Conservation (phyloP, 1,140 invertebrate genomes). For the Drosophila paulistorum region DNA sequence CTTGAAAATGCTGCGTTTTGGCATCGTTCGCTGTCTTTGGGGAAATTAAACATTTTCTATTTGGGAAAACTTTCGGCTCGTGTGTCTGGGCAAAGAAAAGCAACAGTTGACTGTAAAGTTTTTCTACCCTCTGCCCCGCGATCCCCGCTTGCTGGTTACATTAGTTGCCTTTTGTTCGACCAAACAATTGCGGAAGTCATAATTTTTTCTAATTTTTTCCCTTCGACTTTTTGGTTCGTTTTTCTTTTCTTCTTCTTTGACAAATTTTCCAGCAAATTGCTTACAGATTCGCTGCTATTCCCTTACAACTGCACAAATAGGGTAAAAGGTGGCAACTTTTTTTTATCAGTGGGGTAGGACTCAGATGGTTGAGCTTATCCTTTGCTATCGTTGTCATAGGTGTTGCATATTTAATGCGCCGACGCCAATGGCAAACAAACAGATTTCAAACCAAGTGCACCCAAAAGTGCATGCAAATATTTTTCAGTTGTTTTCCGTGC, state of each 20-base stretch:
- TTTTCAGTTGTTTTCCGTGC: slow-evolving; percentile 34
- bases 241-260: slow-evolving; percentile 32
- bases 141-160: slow-evolving; percentile 27
- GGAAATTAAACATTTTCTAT: slow-evolving; percentile 83
- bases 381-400: slow-evolving; percentile 53
- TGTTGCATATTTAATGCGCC: slow-evolving; percentile 72
- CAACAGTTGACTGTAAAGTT: slow-evolving; percentile 68
- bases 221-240: slow-evolving; percentile 16
- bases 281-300: slow-evolving; percentile 25
- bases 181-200: slow-evolving; percentile 69
- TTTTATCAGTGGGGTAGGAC: neutral
- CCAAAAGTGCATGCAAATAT: slow-evolving; percentile 74
- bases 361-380: neutral
- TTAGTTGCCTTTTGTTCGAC: slow-evolving; percentile 59
- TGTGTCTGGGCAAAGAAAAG: slow-evolving; percentile 40
- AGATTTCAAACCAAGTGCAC: slow-evolving; percentile 58
- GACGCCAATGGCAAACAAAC: slow-evolving; percentile 36
- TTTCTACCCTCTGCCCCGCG: slow-evolving; percentile 15
- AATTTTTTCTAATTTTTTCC: slow-evolving; percentile 71
- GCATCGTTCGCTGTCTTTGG: slow-evolving; percentile 73
- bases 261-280: slow-evolving; percentile 70
- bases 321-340: neutral
- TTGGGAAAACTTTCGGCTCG: slow-evolving; percentile 71
- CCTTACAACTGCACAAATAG: neutral
- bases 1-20: slow-evolving; percentile 70